Base-by-base conservation (phyloP, 2,888 invertebrate genomes). In the Meiosimyza platycephala region DNA sequence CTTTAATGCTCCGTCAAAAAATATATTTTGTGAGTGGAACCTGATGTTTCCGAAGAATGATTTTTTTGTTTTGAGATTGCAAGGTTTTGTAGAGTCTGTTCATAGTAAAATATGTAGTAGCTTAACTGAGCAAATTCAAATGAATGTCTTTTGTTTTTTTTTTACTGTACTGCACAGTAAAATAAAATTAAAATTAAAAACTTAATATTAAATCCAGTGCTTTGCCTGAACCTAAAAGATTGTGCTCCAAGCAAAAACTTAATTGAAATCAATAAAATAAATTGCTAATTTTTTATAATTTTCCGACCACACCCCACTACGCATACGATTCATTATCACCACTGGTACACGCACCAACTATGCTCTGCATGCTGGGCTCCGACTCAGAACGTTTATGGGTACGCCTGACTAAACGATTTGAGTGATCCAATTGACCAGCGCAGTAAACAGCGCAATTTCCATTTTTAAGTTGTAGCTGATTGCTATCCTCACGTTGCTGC, bases 351-450 rank as follows among this genome's bases (percentile, higher is more conserved):
- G 77, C 81, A 15, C 79, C 78, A 9, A 82, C 78, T 70, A 82
- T 80, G 76, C 82, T 81, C 76, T 84, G 86, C 76, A 86, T 84
- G 1, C 84, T 85, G 6, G 87, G 87, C 70, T 88, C 87, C 1
- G 87, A 87, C 70, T 88, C 87, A 3, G 88, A 88, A 9, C 88
- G 84, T 71, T 86, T 87, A 74, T 88, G 87, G 7, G 86, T 86
- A 66, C 87, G 83, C 16, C 81, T 81, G 0, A 79, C 75, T 62
- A 79, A 62, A 55, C 76, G 73, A 11, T 80, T 78, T 12, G 79
- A 78, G 2, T 78, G 78, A 15, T 81, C 80, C 47, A 79, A 63
- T 51, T 80, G 78, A 1, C 63, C 76, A 63, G 48, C 76, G 28
- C 71, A 67, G 40, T 6, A 9, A 47, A 72, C 54, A 6, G 70